A percentile compares a stretch with the other conserved stretches of the same genome.
These are phyloP conservation scores for Ancistrus triradiatus DNA, from an alignment of 2,113 vertebrate genomes.

Conservation along the genomic window DNA sequence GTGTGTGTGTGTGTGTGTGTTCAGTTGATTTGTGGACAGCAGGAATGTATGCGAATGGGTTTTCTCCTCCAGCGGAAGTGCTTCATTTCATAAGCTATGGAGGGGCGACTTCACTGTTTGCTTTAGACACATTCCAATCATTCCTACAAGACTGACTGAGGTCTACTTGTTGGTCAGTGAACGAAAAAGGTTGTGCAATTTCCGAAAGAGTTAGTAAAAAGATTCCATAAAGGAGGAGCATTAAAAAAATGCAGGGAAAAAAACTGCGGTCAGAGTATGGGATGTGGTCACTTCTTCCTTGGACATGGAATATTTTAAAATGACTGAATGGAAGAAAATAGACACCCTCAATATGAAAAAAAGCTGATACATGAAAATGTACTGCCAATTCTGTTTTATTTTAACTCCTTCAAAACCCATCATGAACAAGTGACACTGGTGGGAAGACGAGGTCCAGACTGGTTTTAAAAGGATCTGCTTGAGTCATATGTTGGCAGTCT, in stretches of 20 bases:
- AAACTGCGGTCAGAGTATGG: background rate
- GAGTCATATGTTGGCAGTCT: too few relatives aligned
- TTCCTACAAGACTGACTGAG: slow-evolving; percentile 59
- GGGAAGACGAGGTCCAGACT: too few relatives aligned
- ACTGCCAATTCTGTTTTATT: background rate
- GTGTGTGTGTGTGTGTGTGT: background rate
- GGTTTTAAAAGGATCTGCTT: too few relatives aligned
- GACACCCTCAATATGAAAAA: background rate
- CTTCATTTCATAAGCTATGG: slow-evolving; percentile 60
- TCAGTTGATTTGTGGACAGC: slow-evolving; percentile 7
- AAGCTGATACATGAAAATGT: background rate
- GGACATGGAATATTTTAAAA: background rate
- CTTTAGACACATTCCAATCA: slow-evolving; percentile 68
- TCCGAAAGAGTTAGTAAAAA: too few relatives aligned
- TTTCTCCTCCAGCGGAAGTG: slow-evolving; percentile 38
- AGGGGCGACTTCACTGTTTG: slow-evolving; percentile 63
- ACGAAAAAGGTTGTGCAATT: background rate
- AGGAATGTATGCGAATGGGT: slow-evolving; percentile 10
- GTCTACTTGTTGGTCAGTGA: slow-evolving; percentile 35
- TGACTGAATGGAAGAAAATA: background rate
- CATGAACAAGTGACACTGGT: too few relatives aligned
- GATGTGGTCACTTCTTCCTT: background rate
- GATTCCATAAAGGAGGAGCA: too few relatives aligned
- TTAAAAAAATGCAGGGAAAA: background rate
- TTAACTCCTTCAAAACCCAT: background rate